Percentiles rank a stretch among this genome's conserved stretches.
These are phyloP conservation scores for Mallotus villosus DNA, from an alignment of 2,797 vertebrate genomes.

Conservation along the genomic window DNA sequence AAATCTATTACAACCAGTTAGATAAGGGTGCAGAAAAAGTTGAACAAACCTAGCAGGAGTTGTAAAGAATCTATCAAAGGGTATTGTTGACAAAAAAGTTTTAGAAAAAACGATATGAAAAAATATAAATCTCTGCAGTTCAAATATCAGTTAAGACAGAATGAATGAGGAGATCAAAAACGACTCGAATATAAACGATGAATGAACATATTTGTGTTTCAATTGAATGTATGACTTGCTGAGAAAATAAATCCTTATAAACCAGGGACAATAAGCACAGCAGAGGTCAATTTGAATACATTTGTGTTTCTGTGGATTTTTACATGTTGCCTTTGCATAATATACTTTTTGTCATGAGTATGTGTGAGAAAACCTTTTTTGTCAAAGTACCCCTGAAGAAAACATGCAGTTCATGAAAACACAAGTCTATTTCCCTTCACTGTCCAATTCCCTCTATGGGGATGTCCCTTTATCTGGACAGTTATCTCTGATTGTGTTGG, in stretches of 20 bases:
- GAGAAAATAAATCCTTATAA: neutral
- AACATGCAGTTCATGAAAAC: slow-evolving; percentile 16
- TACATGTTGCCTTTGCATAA: neutral
- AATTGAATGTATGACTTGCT: neutral
- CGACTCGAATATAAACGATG: neutral
- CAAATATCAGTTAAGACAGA: no score
- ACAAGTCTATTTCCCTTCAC: slow-evolving; percentile 8
- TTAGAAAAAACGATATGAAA: slow-evolving; percentile 31
- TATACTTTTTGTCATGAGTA: slow-evolving; percentile 10
- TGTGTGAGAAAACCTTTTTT: slow-evolving; percentile 31
- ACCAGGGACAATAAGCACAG: slow-evolving; percentile 6
- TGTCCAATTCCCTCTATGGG: neutral
- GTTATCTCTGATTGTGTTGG: neutral
- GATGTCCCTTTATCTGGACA: no score
- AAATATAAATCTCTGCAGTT: neutral
- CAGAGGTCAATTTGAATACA: neutral
- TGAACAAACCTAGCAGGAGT: slow-evolving; percentile 22
- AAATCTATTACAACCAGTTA: slow-evolving; percentile 29
- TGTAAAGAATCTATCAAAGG: slow-evolving; percentile 33
- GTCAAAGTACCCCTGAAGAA: slow-evolving; percentile 48
- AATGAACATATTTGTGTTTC: no score
- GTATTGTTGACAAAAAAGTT: slow-evolving; percentile 48
- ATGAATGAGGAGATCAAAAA: neutral
- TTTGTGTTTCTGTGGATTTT: neutral
- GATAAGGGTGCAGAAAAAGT: slow-evolving; percentile 42